A percentile compares a stretch with the other conserved stretches of the same genome.
Conservation (phyloP, 1,140 invertebrate species). For the Cherax destructor region DNA sequence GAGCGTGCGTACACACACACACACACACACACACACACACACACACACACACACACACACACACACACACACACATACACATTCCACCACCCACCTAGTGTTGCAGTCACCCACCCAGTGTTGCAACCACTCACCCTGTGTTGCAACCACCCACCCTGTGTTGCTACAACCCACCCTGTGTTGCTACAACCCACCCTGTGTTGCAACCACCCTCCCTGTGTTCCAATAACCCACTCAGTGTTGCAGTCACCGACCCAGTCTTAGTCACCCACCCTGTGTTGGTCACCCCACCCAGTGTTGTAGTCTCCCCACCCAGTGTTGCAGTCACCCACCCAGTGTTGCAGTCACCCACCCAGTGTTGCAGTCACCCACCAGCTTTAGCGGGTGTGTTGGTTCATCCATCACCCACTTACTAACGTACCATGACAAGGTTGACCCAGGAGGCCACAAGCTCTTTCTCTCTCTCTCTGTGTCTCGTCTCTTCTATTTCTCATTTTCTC, state of each 20-base stretch:
- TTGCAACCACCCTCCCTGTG: background rate
- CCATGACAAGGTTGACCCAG: background rate
- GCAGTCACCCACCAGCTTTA: background rate
- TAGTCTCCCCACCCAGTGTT: too few relatives aligned
- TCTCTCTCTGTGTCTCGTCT: too few relatives aligned
- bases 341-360: background rate
- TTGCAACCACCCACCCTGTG: background rate
- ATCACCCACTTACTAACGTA: background rate
- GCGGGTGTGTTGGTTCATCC: background rate
- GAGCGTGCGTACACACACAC: too few relatives aligned
- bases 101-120: background rate
- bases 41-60: conserved; percentile 34
- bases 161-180: background rate
- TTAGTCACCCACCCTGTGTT: background rate
- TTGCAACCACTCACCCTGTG: too few relatives aligned
- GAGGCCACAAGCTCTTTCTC: too few relatives aligned
- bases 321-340: background rate
- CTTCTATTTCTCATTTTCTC: too few relatives aligned
- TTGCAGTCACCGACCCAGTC: background rate
- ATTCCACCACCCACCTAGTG: background rate
- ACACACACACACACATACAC: conserved; percentile 30
- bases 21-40: background rate
- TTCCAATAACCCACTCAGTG: too few relatives aligned
- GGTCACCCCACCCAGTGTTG: too few relatives aligned
- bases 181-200: background rate